Evolutionary conservation across 2,888 invertebrate genomes (phyloP).

Genomic region (Polyommatus icarus): DNA sequence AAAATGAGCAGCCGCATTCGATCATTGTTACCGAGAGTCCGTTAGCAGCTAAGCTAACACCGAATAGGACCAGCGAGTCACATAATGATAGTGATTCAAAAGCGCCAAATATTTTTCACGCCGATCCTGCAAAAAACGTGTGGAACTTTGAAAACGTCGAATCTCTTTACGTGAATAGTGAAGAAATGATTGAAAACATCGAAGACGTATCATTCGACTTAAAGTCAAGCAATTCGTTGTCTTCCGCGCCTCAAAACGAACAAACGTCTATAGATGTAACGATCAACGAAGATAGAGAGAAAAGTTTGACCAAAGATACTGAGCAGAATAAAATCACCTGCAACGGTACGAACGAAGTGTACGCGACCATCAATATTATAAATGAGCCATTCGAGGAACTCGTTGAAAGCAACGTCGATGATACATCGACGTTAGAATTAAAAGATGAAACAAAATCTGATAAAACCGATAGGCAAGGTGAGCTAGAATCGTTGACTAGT

Average conservation of each 20-base stretch:
- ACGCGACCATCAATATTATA: constrained; percentile 67
- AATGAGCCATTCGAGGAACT: constrained; percentile 70
- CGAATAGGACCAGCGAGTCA: constrained; percentile 54
- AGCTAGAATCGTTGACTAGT: constrained; percentile 29
- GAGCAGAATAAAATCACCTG: constrained; percentile 45
- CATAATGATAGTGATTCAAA: constrained; percentile 46
- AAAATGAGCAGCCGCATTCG: constrained; percentile 72
- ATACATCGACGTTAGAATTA: constrained; percentile 51
- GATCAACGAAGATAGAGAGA: constrained; percentile 30
- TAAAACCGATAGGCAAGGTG: constrained; percentile 30
- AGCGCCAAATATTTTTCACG: constrained; percentile 53
- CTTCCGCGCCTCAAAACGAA: not conserved
- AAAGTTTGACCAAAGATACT: constrained; percentile 19
- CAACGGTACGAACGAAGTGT: constrained; percentile 59
- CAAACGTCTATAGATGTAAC: constrained; percentile 28
- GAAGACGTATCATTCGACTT: constrained; percentile 17
- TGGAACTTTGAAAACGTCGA: constrained; percentile 38
- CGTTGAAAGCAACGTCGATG: constrained; percentile 72
- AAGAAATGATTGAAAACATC: constrained; percentile 40
- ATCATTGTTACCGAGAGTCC: constrained; percentile 69
- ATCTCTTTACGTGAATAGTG: not conserved
- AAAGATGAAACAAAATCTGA: constrained; percentile 49
- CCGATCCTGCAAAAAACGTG: constrained; percentile 44
- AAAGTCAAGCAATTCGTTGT: not conserved
- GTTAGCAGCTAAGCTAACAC: constrained; percentile 52